A percentile compares a stretch with the other conserved stretches of the same genome.
Conservation (phyloP, 2,113 vertebrate genomes). For the Phyllopteryx taeniolatus region DNA sequence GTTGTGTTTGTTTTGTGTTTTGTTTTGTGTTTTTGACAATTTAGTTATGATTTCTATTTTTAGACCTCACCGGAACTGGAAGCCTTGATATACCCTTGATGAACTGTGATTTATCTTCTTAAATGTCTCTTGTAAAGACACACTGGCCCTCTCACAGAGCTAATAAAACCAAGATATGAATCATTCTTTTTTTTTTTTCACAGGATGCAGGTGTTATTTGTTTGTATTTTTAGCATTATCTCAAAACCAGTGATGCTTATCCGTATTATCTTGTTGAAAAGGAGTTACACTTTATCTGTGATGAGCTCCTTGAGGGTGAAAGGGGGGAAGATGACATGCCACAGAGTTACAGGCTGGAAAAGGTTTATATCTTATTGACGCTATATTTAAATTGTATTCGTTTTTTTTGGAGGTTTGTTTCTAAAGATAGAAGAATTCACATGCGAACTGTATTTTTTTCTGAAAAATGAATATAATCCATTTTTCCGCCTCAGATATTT, state of each 20-base stretch:
- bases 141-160: slow-evolving; percentile 1
- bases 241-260: slow-evolving; percentile 26
- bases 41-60: neutral
- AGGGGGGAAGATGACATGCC: slow-evolving; percentile 12
- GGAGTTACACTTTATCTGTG: slow-evolving; percentile 16
- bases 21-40: neutral
- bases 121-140: slow-evolving; percentile 10
- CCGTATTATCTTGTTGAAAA: slow-evolving; percentile 33
- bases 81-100: neutral
- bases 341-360: slow-evolving; percentile 1
- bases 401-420: neutral
- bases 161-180: slow-evolving; percentile 5
- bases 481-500: slow-evolving; percentile 13
- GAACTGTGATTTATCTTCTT: slow-evolving; percentile 1
- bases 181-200: slow-evolving; percentile 4
- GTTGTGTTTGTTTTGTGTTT: no score
- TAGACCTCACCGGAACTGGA: neutral
- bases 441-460: neutral
- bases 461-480: slow-evolving; percentile 9
- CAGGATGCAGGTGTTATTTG: slow-evolving; percentile 4
- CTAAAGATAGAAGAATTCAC: neutral
- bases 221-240: slow-evolving; percentile 28
- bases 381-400: neutral
- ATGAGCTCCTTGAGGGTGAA: slow-evolving; percentile 14
- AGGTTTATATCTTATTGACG: slow-evolving; percentile 24